Evolutionary conservation across 2,888 invertebrate species (phyloP).

Genomic region (Thymelicus sylvestris): DNA sequence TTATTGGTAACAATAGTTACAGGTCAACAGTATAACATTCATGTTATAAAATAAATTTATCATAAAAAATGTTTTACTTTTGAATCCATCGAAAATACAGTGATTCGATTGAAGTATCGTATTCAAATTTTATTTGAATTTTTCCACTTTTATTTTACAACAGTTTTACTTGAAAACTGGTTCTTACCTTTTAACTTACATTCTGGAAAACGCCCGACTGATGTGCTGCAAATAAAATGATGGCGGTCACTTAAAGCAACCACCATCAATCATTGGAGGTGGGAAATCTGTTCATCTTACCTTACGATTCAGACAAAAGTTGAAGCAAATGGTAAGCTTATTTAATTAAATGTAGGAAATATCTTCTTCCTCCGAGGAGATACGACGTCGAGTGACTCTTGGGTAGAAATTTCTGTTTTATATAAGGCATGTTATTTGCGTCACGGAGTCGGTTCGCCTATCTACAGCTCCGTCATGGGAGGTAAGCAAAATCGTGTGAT

Average conservation of each 20-base stretch:
- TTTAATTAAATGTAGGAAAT: neutral
- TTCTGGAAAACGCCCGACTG: constrained; percentile 27
- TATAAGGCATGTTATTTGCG: constrained; percentile 5
- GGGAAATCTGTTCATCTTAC: constrained; percentile 36
- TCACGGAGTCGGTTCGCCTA: constrained; percentile 10
- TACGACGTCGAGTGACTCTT: neutral
- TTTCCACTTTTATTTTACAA: neutral
- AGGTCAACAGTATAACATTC: too few species aligned
- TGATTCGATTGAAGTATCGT: too few species aligned
- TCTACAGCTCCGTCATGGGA: constrained; percentile 44
- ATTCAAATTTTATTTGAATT: too few species aligned
- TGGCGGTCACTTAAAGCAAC: neutral
- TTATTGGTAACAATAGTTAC: too few species aligned
- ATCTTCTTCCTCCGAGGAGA: neutral
- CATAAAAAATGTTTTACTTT: too few species aligned
- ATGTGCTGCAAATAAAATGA: constrained; percentile 21
- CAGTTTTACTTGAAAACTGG: neutral
- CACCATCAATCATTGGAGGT: constrained; percentile 24
- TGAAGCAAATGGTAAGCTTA: neutral
- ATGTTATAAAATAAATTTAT: too few species aligned
- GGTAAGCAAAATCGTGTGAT: constrained; percentile 36
- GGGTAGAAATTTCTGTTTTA: constrained; percentile 11
- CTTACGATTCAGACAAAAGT: constrained; percentile 16
- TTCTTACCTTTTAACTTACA: constrained; percentile 19
- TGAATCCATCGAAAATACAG: too few species aligned